These are phyloP conservation scores for Sorex fumeus DNA, from an alignment of 2,113 vertebrate species.

Conservation along the genomic window DNA sequence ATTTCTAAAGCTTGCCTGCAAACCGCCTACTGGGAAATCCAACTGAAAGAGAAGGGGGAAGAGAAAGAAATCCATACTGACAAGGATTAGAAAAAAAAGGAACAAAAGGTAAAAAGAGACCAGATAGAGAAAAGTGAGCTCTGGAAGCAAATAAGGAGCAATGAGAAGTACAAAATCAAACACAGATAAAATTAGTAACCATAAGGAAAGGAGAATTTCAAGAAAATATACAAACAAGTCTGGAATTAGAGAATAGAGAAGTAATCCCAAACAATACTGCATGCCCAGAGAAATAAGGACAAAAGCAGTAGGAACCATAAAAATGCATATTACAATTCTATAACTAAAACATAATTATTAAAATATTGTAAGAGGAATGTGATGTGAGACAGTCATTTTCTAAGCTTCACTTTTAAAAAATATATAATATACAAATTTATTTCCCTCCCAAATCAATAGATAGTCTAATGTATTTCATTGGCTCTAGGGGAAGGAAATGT, in stretches of 20 bases:
- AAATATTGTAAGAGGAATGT: constrained; percentile 29
- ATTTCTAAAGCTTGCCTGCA: constrained; percentile 89
- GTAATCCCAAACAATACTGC: background rate
- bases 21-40: constrained; percentile 86
- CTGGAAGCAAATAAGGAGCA: constrained; percentile 23
- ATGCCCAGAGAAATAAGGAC: background rate
- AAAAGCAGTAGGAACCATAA: background rate
- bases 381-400: constrained; percentile 4
- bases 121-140: background rate
- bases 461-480: constrained; percentile 15
- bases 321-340: background rate
- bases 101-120: constrained; percentile 58
- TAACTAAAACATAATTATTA: background rate
- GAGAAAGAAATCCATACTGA: constrained; percentile 57
- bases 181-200: background rate
- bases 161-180: background rate
- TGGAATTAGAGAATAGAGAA: background rate
- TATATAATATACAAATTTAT: constrained; percentile 41
- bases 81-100: constrained; percentile 32
- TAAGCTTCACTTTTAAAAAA: constrained; percentile 35
- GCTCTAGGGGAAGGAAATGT: constrained; percentile 39
- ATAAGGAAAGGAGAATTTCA: background rate
- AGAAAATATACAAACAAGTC: background rate
- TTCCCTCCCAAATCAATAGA: constrained; percentile 53
- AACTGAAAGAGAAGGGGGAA: constrained; percentile 80